phyloP scores from a whole-genome alignment of 1,140 invertebrate species.

The Hylaeus volcanicus region DNA sequence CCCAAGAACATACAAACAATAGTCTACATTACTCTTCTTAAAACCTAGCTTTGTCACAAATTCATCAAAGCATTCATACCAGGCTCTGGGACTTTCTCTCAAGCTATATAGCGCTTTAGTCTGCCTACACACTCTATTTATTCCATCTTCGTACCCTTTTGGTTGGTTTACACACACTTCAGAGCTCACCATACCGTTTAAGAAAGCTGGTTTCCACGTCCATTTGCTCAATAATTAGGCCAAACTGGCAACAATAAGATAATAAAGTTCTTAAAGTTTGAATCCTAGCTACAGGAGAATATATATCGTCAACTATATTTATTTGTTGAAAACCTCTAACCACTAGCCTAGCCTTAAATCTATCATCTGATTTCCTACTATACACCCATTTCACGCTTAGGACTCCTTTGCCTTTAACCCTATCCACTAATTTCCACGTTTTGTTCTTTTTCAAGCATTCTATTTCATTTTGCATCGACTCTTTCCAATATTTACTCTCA shows the following conservation, averaged over 20 bases:
- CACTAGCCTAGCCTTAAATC: conserved; percentile 19
- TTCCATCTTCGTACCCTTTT: conserved; percentile 43
- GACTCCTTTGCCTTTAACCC: background rate
- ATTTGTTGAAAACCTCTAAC: conserved; percentile 44
- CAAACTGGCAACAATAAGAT: conserved; percentile 10
- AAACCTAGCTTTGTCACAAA: conserved; percentile 42
- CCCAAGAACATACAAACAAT: conserved; percentile 25
- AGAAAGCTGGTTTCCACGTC: conserved; percentile 41
- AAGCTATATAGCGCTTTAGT: conserved; percentile 70
- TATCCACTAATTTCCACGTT: background rate
- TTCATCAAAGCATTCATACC: conserved; percentile 62
- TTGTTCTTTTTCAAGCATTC: conserved; percentile 6
- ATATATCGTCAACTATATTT: conserved; percentile 26
- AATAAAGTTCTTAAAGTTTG: conserved; percentile 41
- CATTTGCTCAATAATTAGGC: conserved; percentile 36
- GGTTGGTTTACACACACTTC: conserved; percentile 27
- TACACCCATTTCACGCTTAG: conserved; percentile 32
- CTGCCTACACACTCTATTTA: conserved; percentile 56
- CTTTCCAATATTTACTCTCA: background rate
- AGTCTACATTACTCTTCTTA: conserved; percentile 35
- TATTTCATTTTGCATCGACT: conserved; percentile 12
- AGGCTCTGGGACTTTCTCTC: conserved; percentile 61
- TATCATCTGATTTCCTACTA: conserved; percentile 7
- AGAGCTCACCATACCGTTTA: conserved; percentile 30
- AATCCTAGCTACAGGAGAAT: conserved; percentile 29